Conservation (phyloP, 2,888 invertebrate genomes). For the Aproaerema taeniolella region DNA sequence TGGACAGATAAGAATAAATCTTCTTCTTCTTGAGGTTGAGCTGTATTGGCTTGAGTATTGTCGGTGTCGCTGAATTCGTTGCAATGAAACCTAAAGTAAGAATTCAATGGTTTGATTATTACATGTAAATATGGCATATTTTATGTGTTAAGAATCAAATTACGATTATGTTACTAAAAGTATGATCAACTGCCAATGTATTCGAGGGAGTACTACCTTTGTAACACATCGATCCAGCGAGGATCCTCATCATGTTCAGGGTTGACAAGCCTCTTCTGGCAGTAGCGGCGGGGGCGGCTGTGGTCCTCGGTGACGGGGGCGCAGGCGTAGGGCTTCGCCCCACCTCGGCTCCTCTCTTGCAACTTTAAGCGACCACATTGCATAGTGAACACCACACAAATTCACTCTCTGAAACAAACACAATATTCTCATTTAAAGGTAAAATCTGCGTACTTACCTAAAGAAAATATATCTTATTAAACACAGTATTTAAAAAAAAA, state of each 20-base stretch:
- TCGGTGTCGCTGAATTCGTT: slow-evolving; percentile 16
- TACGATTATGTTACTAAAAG: too few relatives aligned
- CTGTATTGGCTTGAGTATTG: background rate
- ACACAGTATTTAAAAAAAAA: too few relatives aligned
- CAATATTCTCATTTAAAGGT: too few relatives aligned
- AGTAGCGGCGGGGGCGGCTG: slow-evolving; percentile 58
- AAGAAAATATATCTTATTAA: too few relatives aligned
- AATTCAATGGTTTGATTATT: too few relatives aligned
- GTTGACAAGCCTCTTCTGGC: slow-evolving; percentile 59
- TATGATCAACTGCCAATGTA: too few relatives aligned
- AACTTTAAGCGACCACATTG: slow-evolving; percentile 58
- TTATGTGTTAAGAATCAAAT: too few relatives aligned
- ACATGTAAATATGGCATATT: too few relatives aligned
- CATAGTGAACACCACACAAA: slow-evolving; percentile 33
- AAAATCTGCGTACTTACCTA: too few relatives aligned
- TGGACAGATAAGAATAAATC: slow-evolving; percentile 59
- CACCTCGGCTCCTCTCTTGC: slow-evolving; percentile 46
- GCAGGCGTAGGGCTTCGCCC: slow-evolving; percentile 23
- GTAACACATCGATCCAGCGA: slow-evolving; percentile 43
- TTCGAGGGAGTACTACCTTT: too few relatives aligned
- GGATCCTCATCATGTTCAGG: slow-evolving; percentile 60
- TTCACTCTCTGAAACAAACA: too few relatives aligned
- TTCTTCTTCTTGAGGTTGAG: slow-evolving; percentile 19
- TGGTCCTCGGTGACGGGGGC: slow-evolving; percentile 21
- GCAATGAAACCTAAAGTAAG: slow-evolving; percentile 50